These are phyloP conservation scores for Notarius lentiginosus DNA, from an alignment of 2,113 vertebrate species.

Conservation along the genomic window DNA sequence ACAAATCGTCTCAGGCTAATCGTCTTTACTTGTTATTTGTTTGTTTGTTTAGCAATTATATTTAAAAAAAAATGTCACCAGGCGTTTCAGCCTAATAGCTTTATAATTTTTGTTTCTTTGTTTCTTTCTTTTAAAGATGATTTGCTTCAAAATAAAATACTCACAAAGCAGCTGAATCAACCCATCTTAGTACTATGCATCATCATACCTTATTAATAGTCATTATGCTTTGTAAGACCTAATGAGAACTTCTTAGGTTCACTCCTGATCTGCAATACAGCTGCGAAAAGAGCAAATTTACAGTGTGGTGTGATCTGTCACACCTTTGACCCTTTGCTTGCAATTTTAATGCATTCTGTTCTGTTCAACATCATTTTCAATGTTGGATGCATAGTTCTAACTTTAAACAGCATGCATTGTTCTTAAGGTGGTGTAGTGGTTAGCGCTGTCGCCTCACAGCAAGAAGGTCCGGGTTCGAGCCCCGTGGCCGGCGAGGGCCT, in stretches of 20 bases:
- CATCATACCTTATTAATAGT: no score
- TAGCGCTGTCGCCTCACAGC: no score
- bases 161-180: conserved; percentile 2
- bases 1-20: background rate
- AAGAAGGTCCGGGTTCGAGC: no score
- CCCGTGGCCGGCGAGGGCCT: no score
- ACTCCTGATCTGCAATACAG: conserved; percentile 4
- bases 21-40: background rate
- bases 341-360: conserved; percentile 3
- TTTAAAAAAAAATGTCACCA: background rate
- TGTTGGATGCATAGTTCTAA: background rate
- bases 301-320: background rate
- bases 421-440: no score
- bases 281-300: conserved; percentile 49
- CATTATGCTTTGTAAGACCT: background rate
- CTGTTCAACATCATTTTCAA: background rate
- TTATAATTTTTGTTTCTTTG: background rate
- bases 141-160: background rate
- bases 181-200: background rate
- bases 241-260: conserved; percentile 38
- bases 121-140: background rate
- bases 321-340: conserved; percentile 17
- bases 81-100: background rate
- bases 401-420: background rate
- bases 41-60: background rate